phyloP scores from a whole-genome alignment of 1,140 invertebrate genomes.

The Pogonognathellus flavescens region DNA sequence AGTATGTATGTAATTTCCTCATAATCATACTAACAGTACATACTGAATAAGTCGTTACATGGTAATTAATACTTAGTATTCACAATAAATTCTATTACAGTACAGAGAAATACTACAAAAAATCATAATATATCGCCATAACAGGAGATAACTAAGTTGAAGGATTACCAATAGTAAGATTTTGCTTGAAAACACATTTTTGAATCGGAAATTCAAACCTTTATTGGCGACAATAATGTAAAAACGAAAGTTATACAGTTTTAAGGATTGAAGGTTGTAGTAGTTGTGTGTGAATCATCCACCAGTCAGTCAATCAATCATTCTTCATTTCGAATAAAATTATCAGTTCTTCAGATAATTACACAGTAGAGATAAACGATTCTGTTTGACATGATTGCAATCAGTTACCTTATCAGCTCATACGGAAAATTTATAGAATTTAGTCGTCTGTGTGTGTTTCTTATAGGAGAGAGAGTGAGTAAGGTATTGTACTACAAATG shows the following conservation, averaged over 20 bases:
- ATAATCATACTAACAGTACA: slow-evolving; percentile 37
- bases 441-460: background rate
- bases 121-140: too few species aligned
- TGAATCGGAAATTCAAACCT: slow-evolving; percentile 10
- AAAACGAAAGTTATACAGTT: background rate
- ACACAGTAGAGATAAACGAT: background rate
- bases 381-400: background rate
- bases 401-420: background rate
- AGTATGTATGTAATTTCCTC: slow-evolving; percentile 1
- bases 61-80: slow-evolving; percentile 30
- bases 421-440: background rate
- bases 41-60: slow-evolving; percentile 40
- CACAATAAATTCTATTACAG: slow-evolving; percentile 27
- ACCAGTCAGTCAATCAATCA: slow-evolving; percentile 44
- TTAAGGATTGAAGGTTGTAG: background rate
- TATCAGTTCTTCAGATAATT: background rate
- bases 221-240: background rate
- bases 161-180: slow-evolving; percentile 11
- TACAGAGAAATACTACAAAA: background rate
- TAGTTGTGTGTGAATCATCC: background rate
- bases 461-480: background rate
- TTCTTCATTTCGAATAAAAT: slow-evolving; percentile 13
- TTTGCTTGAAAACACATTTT: background rate
- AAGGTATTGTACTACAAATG: slow-evolving; percentile 23
- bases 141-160: too few species aligned